Evolutionary conservation across 2,113 vertebrate genomes (phyloP).

Genomic region (Isichthys henryi): DNA sequence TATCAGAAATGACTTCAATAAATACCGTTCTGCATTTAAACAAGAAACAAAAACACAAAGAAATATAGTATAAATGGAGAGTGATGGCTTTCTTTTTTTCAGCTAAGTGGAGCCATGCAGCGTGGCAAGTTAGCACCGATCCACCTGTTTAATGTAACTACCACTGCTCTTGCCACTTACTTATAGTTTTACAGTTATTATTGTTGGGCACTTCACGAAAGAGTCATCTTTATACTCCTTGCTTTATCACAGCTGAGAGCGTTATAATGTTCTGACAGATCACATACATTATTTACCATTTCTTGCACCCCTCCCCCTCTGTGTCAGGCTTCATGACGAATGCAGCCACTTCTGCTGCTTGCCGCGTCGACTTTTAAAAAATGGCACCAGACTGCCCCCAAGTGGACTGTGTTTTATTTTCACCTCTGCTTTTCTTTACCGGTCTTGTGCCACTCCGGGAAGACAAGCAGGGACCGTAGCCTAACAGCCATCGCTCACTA

Average conservation of each 20-base stretch:
- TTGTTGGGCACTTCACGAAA: constrained; percentile 41
- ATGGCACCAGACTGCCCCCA: constrained; percentile 15
- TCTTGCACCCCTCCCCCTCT: constrained; percentile 28
- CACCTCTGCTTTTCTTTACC: neutral
- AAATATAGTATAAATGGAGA: neutral
- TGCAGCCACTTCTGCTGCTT: constrained; percentile 1
- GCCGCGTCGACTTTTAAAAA: neutral
- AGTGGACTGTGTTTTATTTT: neutral
- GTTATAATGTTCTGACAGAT: constrained; percentile 47
- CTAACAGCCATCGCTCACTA: neutral
- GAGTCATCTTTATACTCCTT: constrained; percentile 44
- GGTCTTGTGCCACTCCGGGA: neutral
- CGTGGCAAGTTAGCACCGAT: constrained; percentile 6
- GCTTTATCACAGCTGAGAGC: constrained; percentile 40
- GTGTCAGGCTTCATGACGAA: constrained; percentile 16
- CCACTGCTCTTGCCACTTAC: neutral
- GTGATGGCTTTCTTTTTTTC: neutral
- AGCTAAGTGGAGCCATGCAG: neutral
- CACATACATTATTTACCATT: constrained; percentile 53
- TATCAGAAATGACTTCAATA: neutral
- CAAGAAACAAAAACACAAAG: neutral
- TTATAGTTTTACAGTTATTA: constrained; percentile 36
- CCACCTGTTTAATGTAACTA: constrained; percentile 11
- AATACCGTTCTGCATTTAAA: neutral
- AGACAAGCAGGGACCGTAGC: neutral